Evolutionary conservation across 2,113 vertebrate genomes (phyloP), one percentile per base, ranked within the genome.

Genomic region (Illadopsis cleaveri): DNA sequence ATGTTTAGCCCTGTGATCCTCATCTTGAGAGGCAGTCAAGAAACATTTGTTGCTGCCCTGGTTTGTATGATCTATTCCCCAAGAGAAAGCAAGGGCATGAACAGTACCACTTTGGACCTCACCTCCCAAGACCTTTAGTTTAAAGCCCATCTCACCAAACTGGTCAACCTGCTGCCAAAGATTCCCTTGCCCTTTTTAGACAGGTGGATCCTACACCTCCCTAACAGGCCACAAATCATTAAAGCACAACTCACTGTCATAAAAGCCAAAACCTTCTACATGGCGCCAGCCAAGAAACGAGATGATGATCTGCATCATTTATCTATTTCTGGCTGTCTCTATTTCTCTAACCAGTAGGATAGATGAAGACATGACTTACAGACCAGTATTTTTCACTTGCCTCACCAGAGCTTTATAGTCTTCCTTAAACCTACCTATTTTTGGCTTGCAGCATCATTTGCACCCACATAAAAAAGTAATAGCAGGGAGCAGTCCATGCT

Each of bases 231-330:
- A 42, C 25, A 31, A 31, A 37, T 27, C 25, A 35, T 50, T 35
- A 58, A 42, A 50, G 25, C 9, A 50, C 25, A 76, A 31, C 9
- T 17, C 13, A 35, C 25, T 31, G 10, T 42, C 51, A 57, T 27
- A 68, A 44, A 50, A 76, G 17, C 11, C 31, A 58, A 68, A 68
- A 45, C 15, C 37, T 30, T 35, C 54, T 31, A 35, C 17, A 51
- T 0, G 0, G 33, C 2, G 3, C 22, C 6, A 51, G 62, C 9
- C 45, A 51, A 0, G 0, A 35, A 66, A 50, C 1, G 2, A 50
- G 21, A 57, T 8, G 2, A 16, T 14, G 10, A 76, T 44, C 31
- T 58, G 31, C 25, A 40, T 11, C 35, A 50, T 42, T 47, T 25
- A 30, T 25, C 35, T 58, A 17, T 17, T 42, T 76, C 44, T 57